These are phyloP conservation scores for Cydia fagiglandana DNA, from an alignment of 1,140 invertebrate genomes.

Conservation along the genomic window DNA sequence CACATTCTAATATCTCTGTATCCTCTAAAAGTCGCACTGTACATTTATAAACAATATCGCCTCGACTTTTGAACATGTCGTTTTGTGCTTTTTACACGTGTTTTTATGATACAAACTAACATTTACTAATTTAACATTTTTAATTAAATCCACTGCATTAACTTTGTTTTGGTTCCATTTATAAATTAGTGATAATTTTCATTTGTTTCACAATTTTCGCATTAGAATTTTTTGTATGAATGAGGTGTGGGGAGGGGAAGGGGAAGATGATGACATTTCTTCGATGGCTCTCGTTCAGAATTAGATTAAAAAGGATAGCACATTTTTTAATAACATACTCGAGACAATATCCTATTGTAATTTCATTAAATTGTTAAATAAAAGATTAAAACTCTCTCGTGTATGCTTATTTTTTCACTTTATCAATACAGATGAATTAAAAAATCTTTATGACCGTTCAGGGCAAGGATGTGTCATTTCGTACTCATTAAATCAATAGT, in stretches of 20 bases:
- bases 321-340: not conserved
- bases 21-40: conserved; percentile 96
- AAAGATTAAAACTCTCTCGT: too few relatives aligned
- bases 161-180: conserved; percentile 24
- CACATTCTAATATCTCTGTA: conserved; percentile 95
- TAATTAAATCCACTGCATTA: conserved; percentile 30
- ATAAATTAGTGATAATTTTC: conserved; percentile 37
- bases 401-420: too few relatives aligned
- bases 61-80: conserved; percentile 83
- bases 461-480: too few relatives aligned
- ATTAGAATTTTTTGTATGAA: conserved; percentile 34
- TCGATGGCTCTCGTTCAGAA: conserved; percentile 23
- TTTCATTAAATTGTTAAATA: too few relatives aligned
- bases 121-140: conserved; percentile 32
- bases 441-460: too few relatives aligned
- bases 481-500: too few relatives aligned
- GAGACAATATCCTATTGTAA: too few relatives aligned
- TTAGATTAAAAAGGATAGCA: not conserved
- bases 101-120: not conserved
- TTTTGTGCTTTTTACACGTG: conserved; percentile 29
- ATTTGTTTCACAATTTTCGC: conserved; percentile 42
- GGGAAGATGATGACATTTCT: conserved; percentile 34
- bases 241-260: conserved; percentile 37
- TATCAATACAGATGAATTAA: too few relatives aligned
- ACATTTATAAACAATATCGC: conserved; percentile 95